phyloP scores from a whole-genome alignment of 1,140 invertebrate genomes.

The Drosophila sucinea region DNA sequence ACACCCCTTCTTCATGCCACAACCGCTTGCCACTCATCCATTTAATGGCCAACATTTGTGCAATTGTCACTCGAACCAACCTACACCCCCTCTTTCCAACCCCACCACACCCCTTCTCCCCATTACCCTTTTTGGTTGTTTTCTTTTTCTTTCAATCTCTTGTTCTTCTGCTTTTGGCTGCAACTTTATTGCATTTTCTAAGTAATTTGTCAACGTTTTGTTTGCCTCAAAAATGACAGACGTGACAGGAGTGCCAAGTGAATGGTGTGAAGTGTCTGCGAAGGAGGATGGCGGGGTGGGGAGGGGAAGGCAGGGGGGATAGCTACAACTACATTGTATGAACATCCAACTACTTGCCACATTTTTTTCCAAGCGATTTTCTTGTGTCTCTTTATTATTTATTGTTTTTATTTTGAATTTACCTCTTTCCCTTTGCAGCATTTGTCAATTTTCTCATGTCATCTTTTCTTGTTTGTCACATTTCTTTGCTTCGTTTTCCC shows the following conservation, averaged over 20 bases:
- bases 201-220: constrained; percentile 75
- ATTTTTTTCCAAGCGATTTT: constrained; percentile 24
- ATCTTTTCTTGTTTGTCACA: constrained; percentile 4
- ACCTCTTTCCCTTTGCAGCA: neutral
- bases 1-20: neutral
- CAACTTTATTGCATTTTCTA: constrained; percentile 77
- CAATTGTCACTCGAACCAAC: constrained; percentile 18
- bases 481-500: neutral
- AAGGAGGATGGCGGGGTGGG: neutral
- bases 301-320: neutral
- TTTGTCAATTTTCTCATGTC: constrained; percentile 27
- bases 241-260: constrained; percentile 30
- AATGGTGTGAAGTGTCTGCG: constrained; percentile 15
- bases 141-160: neutral
- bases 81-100: neutral
- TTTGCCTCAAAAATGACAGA: constrained; percentile 55
- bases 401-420: constrained; percentile 52
- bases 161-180: constrained; percentile 34
- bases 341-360: neutral
- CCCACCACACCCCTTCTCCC: neutral
- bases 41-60: constrained; percentile 44
- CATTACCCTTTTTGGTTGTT: neutral
- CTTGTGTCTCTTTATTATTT: constrained; percentile 30
- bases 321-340: neutral
- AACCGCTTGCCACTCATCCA: constrained; percentile 13